Percentiles rank a stretch among this genome's conserved stretches.
These are phyloP conservation scores for Diabrotica balteata DNA, from an alignment of 2,888 invertebrate species.

Conservation along the genomic window DNA sequence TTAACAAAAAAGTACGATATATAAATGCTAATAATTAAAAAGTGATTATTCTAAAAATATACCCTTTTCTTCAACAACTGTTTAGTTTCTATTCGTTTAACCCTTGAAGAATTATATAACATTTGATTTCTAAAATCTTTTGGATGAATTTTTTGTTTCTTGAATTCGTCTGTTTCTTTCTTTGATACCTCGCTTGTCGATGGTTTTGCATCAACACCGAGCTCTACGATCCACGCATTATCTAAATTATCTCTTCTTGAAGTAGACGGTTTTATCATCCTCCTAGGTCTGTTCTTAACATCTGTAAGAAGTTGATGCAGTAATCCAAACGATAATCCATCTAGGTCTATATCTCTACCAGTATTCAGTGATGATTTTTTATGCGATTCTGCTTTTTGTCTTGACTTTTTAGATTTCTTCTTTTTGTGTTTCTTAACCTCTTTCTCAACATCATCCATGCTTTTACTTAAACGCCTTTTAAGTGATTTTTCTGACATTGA, in stretches of 20 bases:
- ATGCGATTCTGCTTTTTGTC: neutral
- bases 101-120: conserved; percentile 48
- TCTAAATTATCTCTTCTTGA: conserved; percentile 15
- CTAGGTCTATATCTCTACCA: conserved; percentile 5
- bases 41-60: conserved; percentile 10
- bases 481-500: neutral
- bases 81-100: conserved; percentile 47
- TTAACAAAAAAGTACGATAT: conserved; percentile 7
- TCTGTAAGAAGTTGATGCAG: conserved; percentile 42
- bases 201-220: conserved; percentile 35
- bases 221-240: conserved; percentile 33
- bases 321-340: conserved; percentile 33
- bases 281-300: conserved; percentile 42
- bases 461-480: neutral
- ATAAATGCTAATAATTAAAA: conserved; percentile 7
- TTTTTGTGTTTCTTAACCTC: conserved; percentile 14
- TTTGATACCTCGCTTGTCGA: conserved; percentile 39
- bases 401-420: conserved; percentile 6
- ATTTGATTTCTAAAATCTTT: conserved; percentile 55
- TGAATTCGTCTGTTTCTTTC: conserved; percentile 33
- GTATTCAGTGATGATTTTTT: neutral
- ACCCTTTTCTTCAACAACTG: conserved; percentile 44
- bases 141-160: conserved; percentile 40
- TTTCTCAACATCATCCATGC: conserved; percentile 1
- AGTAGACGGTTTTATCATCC: conserved; percentile 37